These are phyloP conservation scores for Carduelis carduelis DNA, from an alignment of 2,797 vertebrate genomes.

Conservation along the genomic window DNA sequence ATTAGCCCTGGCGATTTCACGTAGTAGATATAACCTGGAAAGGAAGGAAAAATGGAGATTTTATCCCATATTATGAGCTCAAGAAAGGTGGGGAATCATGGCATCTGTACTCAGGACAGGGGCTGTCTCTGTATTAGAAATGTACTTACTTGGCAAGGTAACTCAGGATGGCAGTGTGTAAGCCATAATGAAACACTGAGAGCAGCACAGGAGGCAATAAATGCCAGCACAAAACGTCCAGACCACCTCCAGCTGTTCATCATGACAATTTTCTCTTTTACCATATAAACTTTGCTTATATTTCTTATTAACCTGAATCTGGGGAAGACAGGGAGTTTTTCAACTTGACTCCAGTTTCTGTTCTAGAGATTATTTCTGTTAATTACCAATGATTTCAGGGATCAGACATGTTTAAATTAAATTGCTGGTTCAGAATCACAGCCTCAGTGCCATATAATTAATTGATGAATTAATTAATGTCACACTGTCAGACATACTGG, in stretches of 20 bases:
- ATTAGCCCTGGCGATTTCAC: not conserved
- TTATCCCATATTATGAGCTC: not conserved
- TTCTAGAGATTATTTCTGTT: not conserved
- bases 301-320: not conserved
- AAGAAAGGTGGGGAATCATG: not conserved
- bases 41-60: not conserved
- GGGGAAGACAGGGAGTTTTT: not conserved
- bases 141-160: not conserved
- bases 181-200: not conserved
- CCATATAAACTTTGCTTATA: fast-evolving
- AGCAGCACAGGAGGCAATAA: not conserved
- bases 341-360: not conserved
- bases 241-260: not conserved
- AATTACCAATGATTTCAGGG: not conserved
- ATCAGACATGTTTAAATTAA: not conserved
- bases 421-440: not conserved
- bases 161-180: not conserved
- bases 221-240: not conserved
- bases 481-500: not conserved
- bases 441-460: not conserved
- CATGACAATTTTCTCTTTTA: not conserved
- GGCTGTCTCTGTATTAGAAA: not conserved
- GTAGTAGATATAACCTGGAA: not conserved
- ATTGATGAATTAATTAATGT: not conserved
- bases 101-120: not conserved